phyloP scores from a whole-genome alignment of 2,113 vertebrate genomes.

The Toxostoma redivivum region DNA sequence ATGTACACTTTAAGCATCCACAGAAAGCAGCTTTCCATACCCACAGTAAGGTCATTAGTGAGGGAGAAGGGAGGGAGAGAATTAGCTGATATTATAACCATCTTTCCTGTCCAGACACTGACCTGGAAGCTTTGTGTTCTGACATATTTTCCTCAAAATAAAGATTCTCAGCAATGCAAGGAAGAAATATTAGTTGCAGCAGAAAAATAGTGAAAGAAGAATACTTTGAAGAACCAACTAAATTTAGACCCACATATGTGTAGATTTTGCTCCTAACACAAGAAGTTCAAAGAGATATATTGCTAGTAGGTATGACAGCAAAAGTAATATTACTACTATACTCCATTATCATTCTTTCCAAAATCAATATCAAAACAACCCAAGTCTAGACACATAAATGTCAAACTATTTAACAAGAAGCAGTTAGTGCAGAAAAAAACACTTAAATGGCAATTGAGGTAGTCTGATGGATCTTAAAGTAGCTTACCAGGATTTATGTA shows the following conservation, averaged over 20 bases:
- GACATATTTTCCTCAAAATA: background rate
- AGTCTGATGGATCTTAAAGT: conserved; percentile 85
- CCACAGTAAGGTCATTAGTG: background rate
- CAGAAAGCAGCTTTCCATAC: background rate
- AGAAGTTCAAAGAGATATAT: conserved; percentile 37
- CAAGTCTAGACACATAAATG: conserved; percentile 80
- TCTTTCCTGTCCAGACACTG: background rate
- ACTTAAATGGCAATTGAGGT: conserved; percentile 83
- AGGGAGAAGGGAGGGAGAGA: background rate
- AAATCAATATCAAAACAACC: conserved; percentile 76
- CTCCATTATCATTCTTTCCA: conserved; percentile 70
- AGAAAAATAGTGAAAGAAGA: background rate
- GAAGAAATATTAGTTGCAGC: background rate
- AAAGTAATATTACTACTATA: conserved; percentile 38
- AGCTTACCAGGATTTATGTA: conserved; percentile 82
- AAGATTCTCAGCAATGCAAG: background rate
- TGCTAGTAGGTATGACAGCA: conserved; percentile 38
- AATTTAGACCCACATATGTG: background rate
- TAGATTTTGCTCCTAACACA: background rate
- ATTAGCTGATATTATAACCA: background rate
- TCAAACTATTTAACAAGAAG: conserved; percentile 78
- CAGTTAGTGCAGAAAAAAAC: conserved; percentile 79
- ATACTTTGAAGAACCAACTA: background rate
- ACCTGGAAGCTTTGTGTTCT: background rate
- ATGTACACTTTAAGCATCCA: background rate